Base-by-base conservation (phyloP, 2,797 vertebrate species). In the Clarias pachynema region DNA sequence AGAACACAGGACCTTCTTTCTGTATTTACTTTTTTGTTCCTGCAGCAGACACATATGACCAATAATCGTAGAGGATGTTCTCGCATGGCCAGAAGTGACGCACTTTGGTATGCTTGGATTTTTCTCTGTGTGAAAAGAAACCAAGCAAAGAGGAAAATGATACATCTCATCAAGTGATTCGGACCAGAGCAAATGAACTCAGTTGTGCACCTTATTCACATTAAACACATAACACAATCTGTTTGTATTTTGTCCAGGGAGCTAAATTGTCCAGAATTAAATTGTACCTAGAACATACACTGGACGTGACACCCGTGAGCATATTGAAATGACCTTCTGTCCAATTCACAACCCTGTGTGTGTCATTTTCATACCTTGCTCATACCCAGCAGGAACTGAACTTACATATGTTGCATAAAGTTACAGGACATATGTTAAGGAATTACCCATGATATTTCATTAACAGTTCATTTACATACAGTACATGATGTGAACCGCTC, bases 251-350 rank as follows among this genome's bases (percentile, higher is more conserved):
- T 29, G 73, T 75, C 73, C 1, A 9, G 18, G 18, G 26, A 34
- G 8, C n/a, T 29, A 18, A 74, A 74, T 74, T 56, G 3, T 75
- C 8, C n/a, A 75, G 7, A 57, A 75, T 20, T 22, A 34, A 77
- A 59, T 34, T 59, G 56, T 24, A 59, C 29, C 5, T 22, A 34
- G 18, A 12, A 31, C 1, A 24, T 59, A 34, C 74, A 60, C 56
- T 34, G 56, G 29, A 24, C 29, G 34, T 34, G 53, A 22, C 74
- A 59, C 0, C 1, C 34, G 29, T 56, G 72, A 56, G 26, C 72
- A 29, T 56, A 75, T 10, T 74, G 72, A 14, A 59, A 77, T 59
- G 53, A 59, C 18, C 74, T 57, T 57, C 74, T 77, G 53, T 22
- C 74, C 53, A 34, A 59, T 77, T 77, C 29, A 59, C 16, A 75